phyloP scores from a whole-genome alignment of 2,888 invertebrate genomes.

The Catocala sponsa region DNA sequence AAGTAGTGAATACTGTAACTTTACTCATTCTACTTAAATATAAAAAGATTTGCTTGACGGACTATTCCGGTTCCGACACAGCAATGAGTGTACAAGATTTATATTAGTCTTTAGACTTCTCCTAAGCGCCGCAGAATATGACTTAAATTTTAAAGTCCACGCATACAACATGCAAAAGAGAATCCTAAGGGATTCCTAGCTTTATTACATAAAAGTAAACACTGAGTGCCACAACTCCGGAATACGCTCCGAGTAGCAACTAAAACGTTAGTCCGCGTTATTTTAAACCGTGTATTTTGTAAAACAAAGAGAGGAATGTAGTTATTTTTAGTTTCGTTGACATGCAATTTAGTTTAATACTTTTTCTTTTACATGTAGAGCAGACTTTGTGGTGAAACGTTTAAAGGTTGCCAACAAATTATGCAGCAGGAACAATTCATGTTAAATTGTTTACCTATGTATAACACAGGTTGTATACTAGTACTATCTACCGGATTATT shows the following conservation, averaged over 20 bases:
- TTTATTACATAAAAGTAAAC: constrained; percentile 10
- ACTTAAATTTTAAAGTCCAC: not conserved
- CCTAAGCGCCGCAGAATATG: not conserved
- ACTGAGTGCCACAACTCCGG: constrained; percentile 3
- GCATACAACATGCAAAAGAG: constrained; percentile 2
- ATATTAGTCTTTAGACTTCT: too few species aligned
- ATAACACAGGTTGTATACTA: too few species aligned
- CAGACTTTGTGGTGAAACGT: too few species aligned
- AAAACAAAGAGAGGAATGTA: constrained; percentile 28
- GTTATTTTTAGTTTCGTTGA: constrained; percentile 33
- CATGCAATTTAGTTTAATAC: constrained; percentile 32
- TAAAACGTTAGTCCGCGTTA: constrained; percentile 14
- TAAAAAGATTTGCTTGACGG: too few species aligned
- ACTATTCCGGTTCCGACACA: too few species aligned
- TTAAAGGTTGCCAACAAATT: too few species aligned
- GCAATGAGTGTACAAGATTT: too few species aligned
- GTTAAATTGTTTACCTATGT: too few species aligned
- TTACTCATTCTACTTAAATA: too few species aligned
- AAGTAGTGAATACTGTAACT: too few species aligned
- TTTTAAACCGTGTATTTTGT: constrained; percentile 24
- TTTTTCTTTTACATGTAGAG: constrained; percentile 9
- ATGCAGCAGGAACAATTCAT: too few species aligned
- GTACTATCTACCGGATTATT: too few species aligned
- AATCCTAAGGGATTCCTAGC: not conserved
- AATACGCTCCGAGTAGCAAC: constrained; percentile 9